Base-by-base conservation (phyloP, 2,113 vertebrate genomes). In the Brachypteracias leptosomus region DNA sequence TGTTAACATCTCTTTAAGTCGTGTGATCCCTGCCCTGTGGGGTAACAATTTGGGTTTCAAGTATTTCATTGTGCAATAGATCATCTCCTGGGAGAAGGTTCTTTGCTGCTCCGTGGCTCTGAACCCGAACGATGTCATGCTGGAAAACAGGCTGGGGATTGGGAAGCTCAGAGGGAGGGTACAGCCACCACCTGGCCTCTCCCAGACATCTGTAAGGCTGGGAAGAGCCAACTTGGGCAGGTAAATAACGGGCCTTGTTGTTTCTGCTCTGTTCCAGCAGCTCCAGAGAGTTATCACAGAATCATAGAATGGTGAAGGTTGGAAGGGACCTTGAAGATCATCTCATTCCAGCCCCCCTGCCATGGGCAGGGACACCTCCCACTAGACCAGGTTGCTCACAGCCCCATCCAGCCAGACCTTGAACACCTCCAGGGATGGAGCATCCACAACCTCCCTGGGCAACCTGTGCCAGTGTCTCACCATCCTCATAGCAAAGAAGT, bases 1-100 rank as follows among this genome's bases (percentile, higher is more conserved):
- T 66, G 89, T 93, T 96, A 96, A 87, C 74, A 85, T 95, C 92
- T 95, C 90, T 91, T 91, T 58, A 89, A 90, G 91, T 83, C 35
- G 33, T 88, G 86, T 92, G 96, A 95, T 95, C 90, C 92, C 62
- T 96, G 89, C 92, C 79, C 92, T 82, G 90, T 89, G 84, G 94
- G 80, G 77, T 70, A 75, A 91, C 80, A 58, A 57, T 73, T 85
- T 25, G 74, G 58, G 71, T 90, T 78, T 72, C 9, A 89, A 88
- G 83, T 93, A 63, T 74, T 81, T 90, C 47, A 6, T 94, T 96
- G 92, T 84, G 88, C 93, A 94, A 93, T 29, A 72, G 92, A 71
- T 95, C 85, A 61, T 77, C 86, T 89, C 88, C 68, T 20, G 92
- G 88, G 96, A 96, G 79, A 81, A 65, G 57, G 35, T 7, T 3